These are phyloP conservation scores for Microtus californicus DNA, from an alignment of 2,797 vertebrate species.

Conservation along the genomic window DNA sequence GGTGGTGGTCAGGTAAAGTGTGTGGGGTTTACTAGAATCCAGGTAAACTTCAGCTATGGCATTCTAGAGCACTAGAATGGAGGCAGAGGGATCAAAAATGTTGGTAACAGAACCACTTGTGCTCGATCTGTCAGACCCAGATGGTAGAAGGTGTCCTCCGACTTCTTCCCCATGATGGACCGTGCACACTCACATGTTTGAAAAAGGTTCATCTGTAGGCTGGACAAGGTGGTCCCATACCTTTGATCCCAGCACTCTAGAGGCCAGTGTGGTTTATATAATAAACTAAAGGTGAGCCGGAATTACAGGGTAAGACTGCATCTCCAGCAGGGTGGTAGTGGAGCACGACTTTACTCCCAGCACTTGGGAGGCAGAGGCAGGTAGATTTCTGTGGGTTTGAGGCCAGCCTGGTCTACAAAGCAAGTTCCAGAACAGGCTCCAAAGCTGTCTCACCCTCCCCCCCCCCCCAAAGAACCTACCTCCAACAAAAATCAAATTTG, in stretches of 20 bases:
- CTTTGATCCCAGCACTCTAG: neutral
- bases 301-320: neutral
- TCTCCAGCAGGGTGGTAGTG: neutral
- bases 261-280: neutral
- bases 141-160: neutral
- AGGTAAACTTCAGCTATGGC: too few relatives aligned
- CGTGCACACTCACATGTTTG: neutral
- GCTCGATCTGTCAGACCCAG: neutral
- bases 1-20: neutral
- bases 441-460: neutral
- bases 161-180: too few relatives aligned
- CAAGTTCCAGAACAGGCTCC: neutral
- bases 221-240: neutral
- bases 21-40: rapidly evolving
- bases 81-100: neutral
- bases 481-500: too few relatives aligned
- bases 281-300: too few relatives aligned
- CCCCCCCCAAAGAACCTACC: too few relatives aligned
- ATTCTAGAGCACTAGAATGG: neutral
- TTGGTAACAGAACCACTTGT: neutral
- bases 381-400: neutral
- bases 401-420: neutral
- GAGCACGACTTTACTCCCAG: neutral
- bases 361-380: neutral
- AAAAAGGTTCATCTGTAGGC: neutral